Evolutionary conservation across 2,888 invertebrate genomes (phyloP), one percentile per base, ranked within the genome.

Genomic region (Agonopterix subpropinquella): DNA sequence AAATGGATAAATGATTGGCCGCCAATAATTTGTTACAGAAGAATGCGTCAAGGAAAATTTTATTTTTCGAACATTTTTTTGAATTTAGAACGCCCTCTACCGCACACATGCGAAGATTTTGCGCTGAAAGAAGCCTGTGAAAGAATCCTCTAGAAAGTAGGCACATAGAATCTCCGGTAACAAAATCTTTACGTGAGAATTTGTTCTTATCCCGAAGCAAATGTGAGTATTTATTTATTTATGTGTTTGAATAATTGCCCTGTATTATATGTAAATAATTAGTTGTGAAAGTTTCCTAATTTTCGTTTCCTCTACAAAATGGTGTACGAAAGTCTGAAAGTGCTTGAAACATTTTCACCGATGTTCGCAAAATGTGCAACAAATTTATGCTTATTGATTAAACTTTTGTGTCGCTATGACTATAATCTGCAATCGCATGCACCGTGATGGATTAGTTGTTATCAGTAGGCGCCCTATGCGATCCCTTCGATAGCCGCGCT

Each of bases 121-220:
- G 64, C 60, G 59, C 68, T 86, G 89, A 88, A 86, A 89, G 89
- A 89, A 88, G 83, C 89, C 77, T 77, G 74, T 89, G 89, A 82
- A 87, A 88, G 88, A 89, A 83, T 86, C 89, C 83, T 83, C 85
- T 84, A 77, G 82, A 86, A 83, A 86, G 80, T 82, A 86, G 84
- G 80, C 87, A 28, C 28, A 87, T 76, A 76, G 81, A 80, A 80
- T 81, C 84, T 84, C 86, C 83, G 82, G 86, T 79, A 86, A 84
- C 87, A 84, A 88, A 88, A 88, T 89, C 87, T 80, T 84, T 84
- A 80, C 80, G 88, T 86, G 88, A 80, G 73, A 86, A 82, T 75
- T 83, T 85, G 72, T 83, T 84, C 79, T 65, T 78, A 74, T 76
- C 67, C 75, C 73, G 79, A 80, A 81, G 78, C 71, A 77, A 81